phyloP scores from a whole-genome alignment of 2,888 invertebrate species.

The Gortyna flavago region DNA sequence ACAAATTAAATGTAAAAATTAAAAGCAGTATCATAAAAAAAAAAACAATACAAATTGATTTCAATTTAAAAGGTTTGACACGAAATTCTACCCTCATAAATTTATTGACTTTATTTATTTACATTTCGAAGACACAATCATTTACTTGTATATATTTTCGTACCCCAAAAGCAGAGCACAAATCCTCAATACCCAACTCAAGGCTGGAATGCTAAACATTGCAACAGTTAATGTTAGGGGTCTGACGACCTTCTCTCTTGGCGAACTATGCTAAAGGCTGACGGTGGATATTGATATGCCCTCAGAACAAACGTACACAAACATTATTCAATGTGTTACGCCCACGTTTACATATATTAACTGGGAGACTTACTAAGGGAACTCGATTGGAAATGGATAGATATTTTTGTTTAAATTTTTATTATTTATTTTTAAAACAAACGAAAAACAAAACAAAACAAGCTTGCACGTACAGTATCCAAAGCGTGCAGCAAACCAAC shows the following conservation, averaged over 20 bases:
- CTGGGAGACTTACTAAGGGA: constrained; percentile 26
- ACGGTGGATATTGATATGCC: constrained; percentile 66
- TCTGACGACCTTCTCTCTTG: constrained; percentile 55
- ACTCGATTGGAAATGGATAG: constrained; percentile 31
- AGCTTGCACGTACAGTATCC: too few relatives aligned
- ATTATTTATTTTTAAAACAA: background rate
- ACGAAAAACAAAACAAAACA: too few relatives aligned
- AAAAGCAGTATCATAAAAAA: too few relatives aligned
- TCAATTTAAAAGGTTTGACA: background rate
- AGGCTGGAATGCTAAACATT: constrained; percentile 54
- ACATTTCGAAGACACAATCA: background rate
- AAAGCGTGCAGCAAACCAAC: background rate
- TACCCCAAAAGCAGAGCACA: constrained; percentile 7
- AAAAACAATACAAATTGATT: too few relatives aligned
- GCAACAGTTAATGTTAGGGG: constrained; percentile 58
- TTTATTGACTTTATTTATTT: background rate
- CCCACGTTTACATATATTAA: constrained; percentile 68
- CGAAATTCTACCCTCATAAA: background rate
- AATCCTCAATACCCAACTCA: constrained; percentile 14
- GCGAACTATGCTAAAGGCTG: constrained; percentile 65
- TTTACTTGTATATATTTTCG: background rate
- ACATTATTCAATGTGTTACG: constrained; percentile 71
- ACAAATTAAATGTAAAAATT: too few relatives aligned
- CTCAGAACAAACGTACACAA: constrained; percentile 69
- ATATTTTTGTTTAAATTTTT: background rate